phyloP scores from a whole-genome alignment of 2,113 vertebrate genomes.

The Paradisaea rubra region DNA sequence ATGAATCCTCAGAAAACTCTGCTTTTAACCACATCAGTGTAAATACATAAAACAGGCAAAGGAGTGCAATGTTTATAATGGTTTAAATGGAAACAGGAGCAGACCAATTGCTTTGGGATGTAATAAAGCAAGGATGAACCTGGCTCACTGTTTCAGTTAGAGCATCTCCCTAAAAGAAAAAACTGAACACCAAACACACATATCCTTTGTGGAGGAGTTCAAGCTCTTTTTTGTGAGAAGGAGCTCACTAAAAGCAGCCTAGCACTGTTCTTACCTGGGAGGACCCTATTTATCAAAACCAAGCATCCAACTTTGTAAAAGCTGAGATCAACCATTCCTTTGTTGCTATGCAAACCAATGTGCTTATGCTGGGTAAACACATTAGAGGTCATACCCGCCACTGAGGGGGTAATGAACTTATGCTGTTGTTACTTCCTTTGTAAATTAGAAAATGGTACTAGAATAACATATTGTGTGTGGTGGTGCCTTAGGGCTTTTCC shows the following conservation, averaged over 20 bases:
- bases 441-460: background rate
- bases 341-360: conserved; percentile 2
- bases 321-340: background rate
- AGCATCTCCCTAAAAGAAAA: background rate
- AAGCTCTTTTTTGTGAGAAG: background rate
- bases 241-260: background rate
- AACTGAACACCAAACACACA: background rate
- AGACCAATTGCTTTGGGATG: background rate
- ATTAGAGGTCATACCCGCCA: conserved; percentile 7
- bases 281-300: background rate
- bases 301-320: background rate
- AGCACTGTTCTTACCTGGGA: background rate
- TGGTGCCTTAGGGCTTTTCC: background rate
- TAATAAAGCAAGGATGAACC: background rate
- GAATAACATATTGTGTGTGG: background rate
- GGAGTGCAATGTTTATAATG: background rate
- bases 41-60: background rate
- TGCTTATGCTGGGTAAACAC: conserved; percentile 18
- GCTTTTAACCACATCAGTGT: background rate
- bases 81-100: background rate
- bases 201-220: background rate
- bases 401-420: conserved; percentile 26
- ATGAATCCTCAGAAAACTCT: background rate
- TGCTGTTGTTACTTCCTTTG: background rate
- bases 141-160: background rate